phyloP scores from a whole-genome alignment of 2,113 vertebrate genomes.

The Ophthalmolycus amberensis region DNA sequence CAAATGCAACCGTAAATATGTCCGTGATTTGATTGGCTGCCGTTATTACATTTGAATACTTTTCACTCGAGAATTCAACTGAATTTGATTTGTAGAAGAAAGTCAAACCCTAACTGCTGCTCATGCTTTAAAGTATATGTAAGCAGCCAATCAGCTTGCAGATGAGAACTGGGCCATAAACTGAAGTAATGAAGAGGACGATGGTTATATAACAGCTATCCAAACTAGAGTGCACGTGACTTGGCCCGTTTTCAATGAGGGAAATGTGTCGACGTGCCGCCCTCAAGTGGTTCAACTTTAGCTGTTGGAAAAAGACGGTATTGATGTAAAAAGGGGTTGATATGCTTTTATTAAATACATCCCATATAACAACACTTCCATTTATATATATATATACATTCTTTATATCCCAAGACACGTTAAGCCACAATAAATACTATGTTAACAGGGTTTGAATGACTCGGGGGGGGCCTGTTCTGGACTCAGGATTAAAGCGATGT shows the following conservation, averaged over 20 bases:
- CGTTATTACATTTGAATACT: neutral
- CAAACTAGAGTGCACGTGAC: neutral
- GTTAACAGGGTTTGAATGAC: neutral
- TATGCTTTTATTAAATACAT: conserved; percentile 3
- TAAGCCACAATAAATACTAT: neutral
- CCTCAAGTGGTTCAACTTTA: conserved; percentile 29
- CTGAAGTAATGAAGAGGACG: no score
- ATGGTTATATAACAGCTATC: neutral
- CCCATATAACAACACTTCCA: neutral
- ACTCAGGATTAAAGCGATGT: neutral
- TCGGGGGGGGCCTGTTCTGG: no score
- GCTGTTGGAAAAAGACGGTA: neutral
- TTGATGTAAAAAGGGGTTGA: neutral
- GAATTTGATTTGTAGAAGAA: no score
- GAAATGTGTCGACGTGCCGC: conserved; percentile 21
- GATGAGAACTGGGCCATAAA: no score
- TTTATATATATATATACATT: neutral
- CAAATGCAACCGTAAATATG: neutral
- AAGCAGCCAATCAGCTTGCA: no score
- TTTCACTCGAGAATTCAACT: neutral
- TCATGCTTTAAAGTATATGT: no score
- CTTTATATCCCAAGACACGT: neutral
- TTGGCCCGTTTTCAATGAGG: neutral
- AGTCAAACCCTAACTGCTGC: no score
- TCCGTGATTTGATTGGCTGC: neutral